Conservation (phyloP, 2,797 vertebrate species). For the Lophius americanus region DNA sequence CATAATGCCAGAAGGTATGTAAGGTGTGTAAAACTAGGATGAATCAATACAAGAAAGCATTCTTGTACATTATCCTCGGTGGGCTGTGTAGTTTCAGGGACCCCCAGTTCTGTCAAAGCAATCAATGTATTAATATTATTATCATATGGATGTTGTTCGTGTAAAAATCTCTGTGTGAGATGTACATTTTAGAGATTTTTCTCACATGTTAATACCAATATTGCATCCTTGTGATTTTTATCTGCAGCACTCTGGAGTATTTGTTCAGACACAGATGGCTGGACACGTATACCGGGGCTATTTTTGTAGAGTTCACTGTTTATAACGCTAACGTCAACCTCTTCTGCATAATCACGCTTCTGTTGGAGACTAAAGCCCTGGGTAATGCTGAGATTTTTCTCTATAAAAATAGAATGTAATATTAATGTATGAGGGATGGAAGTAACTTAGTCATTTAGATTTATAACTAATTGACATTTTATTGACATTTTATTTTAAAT, state of each 20-base stretch:
- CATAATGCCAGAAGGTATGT: constrained; percentile 88
- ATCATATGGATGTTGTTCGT: not conserved
- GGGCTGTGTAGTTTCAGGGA: not conserved
- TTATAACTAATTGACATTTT: too few species aligned
- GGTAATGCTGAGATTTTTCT: constrained; percentile 76
- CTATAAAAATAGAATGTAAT: not conserved
- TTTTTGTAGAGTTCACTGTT: constrained; percentile 92
- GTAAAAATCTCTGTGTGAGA: too few species aligned
- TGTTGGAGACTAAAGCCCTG: constrained; percentile 86
- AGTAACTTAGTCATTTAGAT: too few species aligned
- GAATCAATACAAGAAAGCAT: too few species aligned
- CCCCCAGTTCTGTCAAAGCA: not conserved
- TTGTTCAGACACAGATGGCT: constrained; percentile 88
- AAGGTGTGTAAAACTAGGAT: not conserved
- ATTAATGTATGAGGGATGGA: not conserved
- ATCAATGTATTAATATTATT: not conserved
- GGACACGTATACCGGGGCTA: constrained; percentile 86
- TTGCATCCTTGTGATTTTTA: not conserved
- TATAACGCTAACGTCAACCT: constrained; percentile 96
- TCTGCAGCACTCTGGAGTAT: constrained; percentile 84
- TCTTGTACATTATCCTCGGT: not conserved
- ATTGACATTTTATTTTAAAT: too few species aligned
- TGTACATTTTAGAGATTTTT: too few species aligned
- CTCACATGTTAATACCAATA: not conserved
- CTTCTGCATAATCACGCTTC: constrained; percentile 88